phyloP scores from a whole-genome alignment of 2,113 vertebrate genomes.

The Pelvicachromis taeniatus region DNA sequence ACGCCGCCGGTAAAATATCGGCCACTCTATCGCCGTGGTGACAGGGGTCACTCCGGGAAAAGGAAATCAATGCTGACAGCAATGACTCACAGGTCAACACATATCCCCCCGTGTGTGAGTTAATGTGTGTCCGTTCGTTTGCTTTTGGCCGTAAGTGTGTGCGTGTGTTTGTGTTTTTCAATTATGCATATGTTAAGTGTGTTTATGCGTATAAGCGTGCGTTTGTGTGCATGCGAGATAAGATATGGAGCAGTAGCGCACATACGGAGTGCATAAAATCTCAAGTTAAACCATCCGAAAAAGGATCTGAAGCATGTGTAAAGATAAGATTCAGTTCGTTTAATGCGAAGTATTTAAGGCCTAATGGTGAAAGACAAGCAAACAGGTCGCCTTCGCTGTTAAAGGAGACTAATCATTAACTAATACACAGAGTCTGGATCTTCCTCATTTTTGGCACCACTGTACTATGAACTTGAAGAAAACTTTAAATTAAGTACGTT shows the following conservation, averaged over 20 bases:
- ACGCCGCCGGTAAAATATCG: constrained; percentile 67
- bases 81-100: constrained; percentile 79
- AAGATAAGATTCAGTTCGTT: not conserved
- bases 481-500: not conserved
- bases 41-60: constrained; percentile 76
- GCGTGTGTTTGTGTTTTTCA: constrained; percentile 5
- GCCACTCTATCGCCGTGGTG: constrained; percentile 70
- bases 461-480: not conserved
- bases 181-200: constrained; percentile 31
- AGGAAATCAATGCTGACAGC: constrained; percentile 80
- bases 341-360: not conserved
- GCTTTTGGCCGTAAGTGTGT: not conserved
- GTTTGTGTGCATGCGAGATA: not conserved
- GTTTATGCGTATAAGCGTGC: not conserved
- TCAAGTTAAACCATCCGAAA: not conserved
- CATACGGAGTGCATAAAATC: not conserved
- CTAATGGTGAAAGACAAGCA: not conserved
- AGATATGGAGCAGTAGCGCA: not conserved
- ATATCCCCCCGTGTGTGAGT: not conserved
- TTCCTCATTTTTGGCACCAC: not conserved
- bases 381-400: not conserved
- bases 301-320: not conserved
- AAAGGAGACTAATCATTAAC: not conserved
- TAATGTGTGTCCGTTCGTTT: not conserved
- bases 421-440: not conserved